Percentiles rank a stretch among this genome's conserved stretches.
Conservation (phyloP, 2,888 invertebrate genomes). For the Exephanes ischioxanthus region DNA sequence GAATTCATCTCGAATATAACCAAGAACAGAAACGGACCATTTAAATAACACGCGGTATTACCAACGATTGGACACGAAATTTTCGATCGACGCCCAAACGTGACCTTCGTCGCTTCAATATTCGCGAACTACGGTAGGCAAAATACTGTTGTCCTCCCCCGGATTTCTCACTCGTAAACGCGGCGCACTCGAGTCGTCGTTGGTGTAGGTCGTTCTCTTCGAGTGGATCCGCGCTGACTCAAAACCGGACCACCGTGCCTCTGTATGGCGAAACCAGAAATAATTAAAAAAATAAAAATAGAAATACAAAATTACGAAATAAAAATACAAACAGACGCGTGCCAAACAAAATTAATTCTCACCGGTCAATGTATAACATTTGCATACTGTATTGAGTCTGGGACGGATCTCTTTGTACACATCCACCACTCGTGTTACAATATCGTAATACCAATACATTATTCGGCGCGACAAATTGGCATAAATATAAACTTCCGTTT, state of each 20-base stretch:
- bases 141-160: constrained; percentile 6
- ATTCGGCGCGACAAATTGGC: background rate
- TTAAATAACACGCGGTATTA: background rate
- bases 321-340: constrained; percentile 19
- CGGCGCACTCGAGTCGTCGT: constrained; percentile 70
- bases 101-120: background rate
- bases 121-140: background rate
- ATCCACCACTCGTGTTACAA: background rate
- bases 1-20: too few species aligned
- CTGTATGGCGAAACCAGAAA: background rate
- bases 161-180: background rate
- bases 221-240: constrained; percentile 40
- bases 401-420: constrained; percentile 19
- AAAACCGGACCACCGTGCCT: background rate
- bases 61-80: background rate
- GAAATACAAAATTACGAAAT: background rate
- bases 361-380: background rate
- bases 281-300: background rate
- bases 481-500: background rate
- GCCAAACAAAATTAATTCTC: constrained; percentile 16
- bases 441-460: constrained; percentile 19
- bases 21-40: too few species aligned
- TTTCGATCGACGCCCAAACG: background rate
- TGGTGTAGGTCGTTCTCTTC: constrained; percentile 74
- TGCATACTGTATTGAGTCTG: background rate